phyloP scores from a whole-genome alignment of 2,113 vertebrate genomes.

The Sardina pilchardus region DNA sequence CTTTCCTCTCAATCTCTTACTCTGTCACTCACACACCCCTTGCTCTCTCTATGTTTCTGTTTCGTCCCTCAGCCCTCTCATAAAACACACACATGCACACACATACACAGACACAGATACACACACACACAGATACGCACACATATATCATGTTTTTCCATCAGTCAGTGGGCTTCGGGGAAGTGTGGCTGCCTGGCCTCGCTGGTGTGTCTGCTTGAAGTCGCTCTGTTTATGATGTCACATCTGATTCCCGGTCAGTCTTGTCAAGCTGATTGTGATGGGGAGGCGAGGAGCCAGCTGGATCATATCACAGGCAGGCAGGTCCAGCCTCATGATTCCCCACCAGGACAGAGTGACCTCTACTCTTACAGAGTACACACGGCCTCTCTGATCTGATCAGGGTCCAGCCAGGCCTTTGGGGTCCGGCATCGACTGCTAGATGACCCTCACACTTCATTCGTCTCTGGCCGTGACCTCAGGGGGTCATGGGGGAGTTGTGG shows the following conservation, averaged over 20 bases:
- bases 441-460: slow-evolving; percentile 19
- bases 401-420: not conserved
- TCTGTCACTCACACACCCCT: not conserved
- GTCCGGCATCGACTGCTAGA: slow-evolving; percentile 14
- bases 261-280: not conserved
- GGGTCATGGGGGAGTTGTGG: not conserved
- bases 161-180: not conserved
- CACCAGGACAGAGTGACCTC: not conserved
- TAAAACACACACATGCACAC: not conserved
- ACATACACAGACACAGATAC: not conserved
- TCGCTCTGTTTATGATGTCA: not conserved
- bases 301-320: not conserved
- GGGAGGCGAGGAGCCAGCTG: not conserved
- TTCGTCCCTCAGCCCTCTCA: not conserved
- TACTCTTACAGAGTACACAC: not conserved
- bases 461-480: slow-evolving; percentile 5
- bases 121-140: not conserved
- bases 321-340: not conserved
- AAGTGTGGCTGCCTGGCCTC: no score
- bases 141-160: not conserved
- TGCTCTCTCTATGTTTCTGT: not conserved
- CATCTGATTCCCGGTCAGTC: not conserved
- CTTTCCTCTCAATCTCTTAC: not conserved
- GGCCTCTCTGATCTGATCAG: not conserved
- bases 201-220: not conserved